Evolutionary conservation across 1,140 invertebrate genomes (phyloP).

Genomic region (Brachionus plicatilis): DNA sequence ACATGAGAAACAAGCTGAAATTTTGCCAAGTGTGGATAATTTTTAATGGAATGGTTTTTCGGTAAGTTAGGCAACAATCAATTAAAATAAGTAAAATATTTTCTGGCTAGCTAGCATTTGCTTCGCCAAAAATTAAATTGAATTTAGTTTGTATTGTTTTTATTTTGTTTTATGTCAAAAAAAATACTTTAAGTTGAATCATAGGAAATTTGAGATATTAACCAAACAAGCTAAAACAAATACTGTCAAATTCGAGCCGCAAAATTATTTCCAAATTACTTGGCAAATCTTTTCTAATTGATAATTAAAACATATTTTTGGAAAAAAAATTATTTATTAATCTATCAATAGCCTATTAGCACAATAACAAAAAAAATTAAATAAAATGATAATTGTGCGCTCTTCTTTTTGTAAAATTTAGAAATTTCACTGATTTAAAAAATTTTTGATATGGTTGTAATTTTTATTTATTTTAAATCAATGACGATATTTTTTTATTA

Average conservation of each 20-base stretch:
- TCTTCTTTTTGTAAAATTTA: no score
- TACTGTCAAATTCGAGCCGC: not conserved
- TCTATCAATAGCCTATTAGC: not conserved
- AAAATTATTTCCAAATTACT: not conserved
- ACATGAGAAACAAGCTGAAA: not conserved
- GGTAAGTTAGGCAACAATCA: not conserved
- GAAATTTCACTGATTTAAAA: no score
- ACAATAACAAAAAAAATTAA: not conserved
- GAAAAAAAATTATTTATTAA: not conserved
- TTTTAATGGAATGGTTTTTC: not conserved
- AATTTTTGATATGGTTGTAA: no score
- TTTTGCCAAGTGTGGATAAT: not conserved
- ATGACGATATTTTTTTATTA: no score
- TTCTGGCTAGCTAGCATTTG: not conserved
- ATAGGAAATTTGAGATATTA: not conserved
- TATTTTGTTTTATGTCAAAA: not conserved
- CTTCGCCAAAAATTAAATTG: not conserved
- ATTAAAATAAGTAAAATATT: conserved; percentile 29
- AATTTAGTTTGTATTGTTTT: not conserved
- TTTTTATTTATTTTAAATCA: no score
- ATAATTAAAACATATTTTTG: not conserved
- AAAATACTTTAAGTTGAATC: not conserved
- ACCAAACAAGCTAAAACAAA: not conserved
- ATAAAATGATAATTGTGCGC: no score
- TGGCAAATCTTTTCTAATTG: not conserved